These are phyloP conservation scores for Aurelia sp. DNA, from an alignment of 30 jellyfish, hydroid and myxozoan genomes.

Conservation along the genomic window DNA sequence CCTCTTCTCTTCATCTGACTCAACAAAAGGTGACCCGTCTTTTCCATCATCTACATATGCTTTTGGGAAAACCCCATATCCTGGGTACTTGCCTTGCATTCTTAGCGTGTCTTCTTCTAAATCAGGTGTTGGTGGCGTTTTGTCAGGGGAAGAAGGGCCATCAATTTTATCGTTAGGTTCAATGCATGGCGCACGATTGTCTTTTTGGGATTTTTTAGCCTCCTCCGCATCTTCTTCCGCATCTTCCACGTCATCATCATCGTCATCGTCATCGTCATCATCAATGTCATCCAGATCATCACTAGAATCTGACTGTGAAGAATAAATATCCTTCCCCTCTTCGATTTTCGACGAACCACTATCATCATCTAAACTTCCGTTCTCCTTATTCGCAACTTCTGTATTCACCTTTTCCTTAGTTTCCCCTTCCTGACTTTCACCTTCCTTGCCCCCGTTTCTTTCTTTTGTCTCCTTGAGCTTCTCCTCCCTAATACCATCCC, in stretches of 20 bases:
- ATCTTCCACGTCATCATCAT: conserved; percentile 9
- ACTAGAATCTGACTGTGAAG: conserved; percentile 87
- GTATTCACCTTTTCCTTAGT: background rate
- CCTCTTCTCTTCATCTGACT: conserved; percentile 67
- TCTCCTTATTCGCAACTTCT: background rate
- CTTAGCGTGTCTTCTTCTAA: conserved; percentile 72
- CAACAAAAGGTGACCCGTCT: conserved; percentile 31
- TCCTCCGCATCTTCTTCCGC: conserved; percentile 18
- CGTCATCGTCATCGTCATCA: conserved; percentile 80
- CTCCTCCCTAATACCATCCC: background rate
- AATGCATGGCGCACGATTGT: background rate
- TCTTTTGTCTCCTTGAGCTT: background rate
- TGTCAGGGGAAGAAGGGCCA: conserved; percentile 53
- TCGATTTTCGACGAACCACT: conserved; percentile 14
- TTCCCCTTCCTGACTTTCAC: background rate
- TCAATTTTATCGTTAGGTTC: background rate
- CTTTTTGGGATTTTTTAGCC: background rate
- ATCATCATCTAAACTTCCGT: conserved; percentile 25
- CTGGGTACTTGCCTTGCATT: conserved; percentile 41
- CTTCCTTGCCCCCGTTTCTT: background rate
- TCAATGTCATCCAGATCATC: conserved; percentile 74
- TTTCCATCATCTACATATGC: conserved; percentile 11
- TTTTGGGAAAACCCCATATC: conserved; percentile 14
- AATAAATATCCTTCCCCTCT: conserved; percentile 38
- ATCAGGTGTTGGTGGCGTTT: conserved; percentile 91